Evolutionary conservation across 2,888 invertebrate species (phyloP).

Genomic region (Thymelicus sylvestris): DNA sequence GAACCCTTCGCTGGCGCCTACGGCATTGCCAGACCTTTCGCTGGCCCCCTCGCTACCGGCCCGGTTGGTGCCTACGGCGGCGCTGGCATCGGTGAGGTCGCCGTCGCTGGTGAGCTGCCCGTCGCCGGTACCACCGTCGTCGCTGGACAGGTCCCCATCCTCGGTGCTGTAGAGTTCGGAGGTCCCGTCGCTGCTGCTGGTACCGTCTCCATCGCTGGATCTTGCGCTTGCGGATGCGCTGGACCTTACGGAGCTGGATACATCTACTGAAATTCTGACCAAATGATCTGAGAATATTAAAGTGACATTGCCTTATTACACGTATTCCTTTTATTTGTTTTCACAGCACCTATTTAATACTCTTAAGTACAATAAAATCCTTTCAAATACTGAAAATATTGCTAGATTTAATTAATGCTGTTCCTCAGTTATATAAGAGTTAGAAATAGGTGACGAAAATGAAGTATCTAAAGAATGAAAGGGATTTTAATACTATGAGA

Average conservation of each 20-base stretch:
- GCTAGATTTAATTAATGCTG: no score
- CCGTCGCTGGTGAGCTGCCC: slow-evolving; percentile 51
- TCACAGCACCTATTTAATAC: no score
- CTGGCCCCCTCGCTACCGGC: slow-evolving; percentile 14
- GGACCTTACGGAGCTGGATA: slow-evolving; percentile 41
- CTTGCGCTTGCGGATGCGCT: slow-evolving; percentile 44
- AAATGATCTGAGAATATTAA: not conserved
- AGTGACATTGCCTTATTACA: not conserved
- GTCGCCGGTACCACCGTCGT: slow-evolving; percentile 48
- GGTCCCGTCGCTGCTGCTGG: slow-evolving; percentile 47
- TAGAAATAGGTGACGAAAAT: no score
- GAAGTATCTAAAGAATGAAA: no score
- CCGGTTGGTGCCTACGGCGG: slow-evolving; percentile 47
- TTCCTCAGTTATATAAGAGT: no score
- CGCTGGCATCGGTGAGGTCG: slow-evolving; percentile 53
- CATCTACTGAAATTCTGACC: not conserved
- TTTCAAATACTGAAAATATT: no score
- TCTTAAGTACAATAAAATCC: no score
- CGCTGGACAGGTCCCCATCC: slow-evolving; percentile 47
- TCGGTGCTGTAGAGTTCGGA: slow-evolving; percentile 49
- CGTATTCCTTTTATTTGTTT: not conserved
- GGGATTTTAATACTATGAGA: no score
- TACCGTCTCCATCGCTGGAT: slow-evolving; percentile 47
- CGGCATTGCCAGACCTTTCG: not conserved
- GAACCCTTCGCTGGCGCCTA: slow-evolving; percentile 26